Conservation (phyloP, 2,888 invertebrate genomes). For the Lissonota sp. region DNA sequence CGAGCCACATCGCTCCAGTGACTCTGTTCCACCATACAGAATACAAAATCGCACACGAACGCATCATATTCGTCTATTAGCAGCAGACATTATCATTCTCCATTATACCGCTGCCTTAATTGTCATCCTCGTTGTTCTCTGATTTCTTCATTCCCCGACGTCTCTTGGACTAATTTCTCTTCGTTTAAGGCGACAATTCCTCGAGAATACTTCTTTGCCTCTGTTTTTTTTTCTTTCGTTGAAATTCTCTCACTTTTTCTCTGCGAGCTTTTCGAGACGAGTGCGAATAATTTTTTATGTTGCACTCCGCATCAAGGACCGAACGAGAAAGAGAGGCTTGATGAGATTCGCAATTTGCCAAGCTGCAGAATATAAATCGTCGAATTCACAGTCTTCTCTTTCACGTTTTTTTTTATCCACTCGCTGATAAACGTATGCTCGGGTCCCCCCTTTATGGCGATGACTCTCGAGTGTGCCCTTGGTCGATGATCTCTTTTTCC, state of each 20-base stretch:
- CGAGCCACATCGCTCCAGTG: constrained; percentile 63
- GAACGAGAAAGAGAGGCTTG: constrained; percentile 29
- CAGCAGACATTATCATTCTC: constrained; percentile 32
- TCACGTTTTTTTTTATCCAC: constrained; percentile 16
- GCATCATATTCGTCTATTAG: constrained; percentile 26
- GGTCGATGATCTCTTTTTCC: constrained; percentile 20
- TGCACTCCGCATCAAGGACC: background rate
- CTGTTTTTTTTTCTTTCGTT: background rate
- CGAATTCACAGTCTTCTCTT: constrained; percentile 36
- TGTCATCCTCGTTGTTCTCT: constrained; percentile 27
- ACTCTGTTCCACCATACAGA: constrained; percentile 63
- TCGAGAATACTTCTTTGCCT: background rate
- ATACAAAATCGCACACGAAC: background rate
- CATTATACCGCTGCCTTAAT: constrained; percentile 30
- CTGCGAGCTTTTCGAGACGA: background rate
- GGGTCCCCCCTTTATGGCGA: constrained; percentile 49
- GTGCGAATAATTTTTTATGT: constrained; percentile 9
- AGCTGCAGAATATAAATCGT: constrained; percentile 36
- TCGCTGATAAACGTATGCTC: constrained; percentile 14
- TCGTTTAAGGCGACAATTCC: constrained; percentile 31
- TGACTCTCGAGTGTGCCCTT: constrained; percentile 42
- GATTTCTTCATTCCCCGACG: constrained; percentile 7
- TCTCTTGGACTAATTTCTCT: constrained; percentile 15
- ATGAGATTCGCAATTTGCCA: constrained; percentile 58
- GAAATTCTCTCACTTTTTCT: constrained; percentile 7